Evolutionary conservation across 2,113 vertebrate genomes (phyloP), one percentile per base, ranked within the genome.

Genomic region (Macroglossus sobrinus): DNA sequence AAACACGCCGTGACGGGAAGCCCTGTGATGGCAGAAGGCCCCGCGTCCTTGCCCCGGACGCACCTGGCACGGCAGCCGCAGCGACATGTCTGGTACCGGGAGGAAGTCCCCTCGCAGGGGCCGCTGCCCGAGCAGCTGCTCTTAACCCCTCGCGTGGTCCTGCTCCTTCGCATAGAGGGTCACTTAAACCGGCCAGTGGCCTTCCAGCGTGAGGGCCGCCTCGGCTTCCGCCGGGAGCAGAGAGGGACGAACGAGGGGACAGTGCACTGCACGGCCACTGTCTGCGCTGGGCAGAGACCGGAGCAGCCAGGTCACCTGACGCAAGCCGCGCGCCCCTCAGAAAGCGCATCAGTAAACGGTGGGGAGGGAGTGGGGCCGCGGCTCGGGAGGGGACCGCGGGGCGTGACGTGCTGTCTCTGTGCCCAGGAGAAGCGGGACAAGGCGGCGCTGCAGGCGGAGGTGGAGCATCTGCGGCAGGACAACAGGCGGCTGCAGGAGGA

Each of bases 401-500:
- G 43, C 45, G 45, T 47, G 45, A 47, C 45, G 45, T 12, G 11
- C 45, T 98, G 68, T 97, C 96, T 22, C 21, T 26, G 57, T 71
- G 50, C 10, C 4, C 98, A 99, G 99, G 99, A 99, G 98, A 99
- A 99, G 97, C 99, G 99, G 98, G 99, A 99, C 98, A 99, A 99
- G 98, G 99, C 99, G 0, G 99, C 99, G 91, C 98, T 99, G 59
- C 99, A 99, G 96, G 99, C 99, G 35, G 99, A 99, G 97, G 99
- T 99, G 14, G 99, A 99, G 79, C 99, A 99, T 97, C 98, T 99
- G 98, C 98, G 99, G 30, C 99, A 99, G 97, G 99, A 99, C 98
- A 99, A 99, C 98, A 99, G 99, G 98, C 98, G 99, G 9, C 99
- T 99, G 96, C 99, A 99, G 98, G 99, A 99, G 97, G 99, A 99